Conservation (phyloP, 1,140 invertebrate species). For the Lineus longissimus region DNA sequence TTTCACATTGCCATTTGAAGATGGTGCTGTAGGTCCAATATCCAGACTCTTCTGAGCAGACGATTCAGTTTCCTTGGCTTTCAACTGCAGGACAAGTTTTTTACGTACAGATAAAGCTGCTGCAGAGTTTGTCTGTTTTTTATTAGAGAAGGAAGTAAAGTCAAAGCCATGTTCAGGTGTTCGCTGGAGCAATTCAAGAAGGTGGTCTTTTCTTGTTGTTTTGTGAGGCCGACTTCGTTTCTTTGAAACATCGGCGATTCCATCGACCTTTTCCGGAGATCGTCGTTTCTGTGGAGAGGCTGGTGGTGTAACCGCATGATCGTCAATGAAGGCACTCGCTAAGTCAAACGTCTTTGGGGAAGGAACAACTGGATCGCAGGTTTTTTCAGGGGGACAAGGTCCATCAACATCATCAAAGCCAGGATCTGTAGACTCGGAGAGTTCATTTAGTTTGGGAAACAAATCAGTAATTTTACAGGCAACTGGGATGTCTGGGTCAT, state of each 20-base stretch:
- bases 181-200: neutral
- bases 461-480: too few relatives aligned
- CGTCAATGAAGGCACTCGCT: too few relatives aligned
- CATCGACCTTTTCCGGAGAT: too few relatives aligned
- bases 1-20: constrained; percentile 16
- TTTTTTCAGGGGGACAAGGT: too few relatives aligned
- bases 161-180: neutral
- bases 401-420: too few relatives aligned
- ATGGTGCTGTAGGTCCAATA: constrained; percentile 11
- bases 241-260: neutral
- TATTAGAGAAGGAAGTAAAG: neutral
- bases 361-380: too few relatives aligned
- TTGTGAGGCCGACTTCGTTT: neutral
- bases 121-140: constrained; percentile 24
- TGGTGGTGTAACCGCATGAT: too few relatives aligned
- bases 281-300: too few relatives aligned
- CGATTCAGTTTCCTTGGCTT: constrained; percentile 10
- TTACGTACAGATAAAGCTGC: constrained; percentile 35
- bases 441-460: too few relatives aligned
- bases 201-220: neutral
- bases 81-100: constrained; percentile 20
- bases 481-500: too few relatives aligned
- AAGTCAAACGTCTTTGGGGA: too few relatives aligned
- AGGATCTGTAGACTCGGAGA: too few relatives aligned
- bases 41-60: constrained; percentile 5